A percentile compares a stretch with the other conserved stretches of the same genome.
These are phyloP conservation scores for Hippocampus barbouri DNA, from an alignment of 2,113 vertebrate species.

Conservation along the genomic window DNA sequence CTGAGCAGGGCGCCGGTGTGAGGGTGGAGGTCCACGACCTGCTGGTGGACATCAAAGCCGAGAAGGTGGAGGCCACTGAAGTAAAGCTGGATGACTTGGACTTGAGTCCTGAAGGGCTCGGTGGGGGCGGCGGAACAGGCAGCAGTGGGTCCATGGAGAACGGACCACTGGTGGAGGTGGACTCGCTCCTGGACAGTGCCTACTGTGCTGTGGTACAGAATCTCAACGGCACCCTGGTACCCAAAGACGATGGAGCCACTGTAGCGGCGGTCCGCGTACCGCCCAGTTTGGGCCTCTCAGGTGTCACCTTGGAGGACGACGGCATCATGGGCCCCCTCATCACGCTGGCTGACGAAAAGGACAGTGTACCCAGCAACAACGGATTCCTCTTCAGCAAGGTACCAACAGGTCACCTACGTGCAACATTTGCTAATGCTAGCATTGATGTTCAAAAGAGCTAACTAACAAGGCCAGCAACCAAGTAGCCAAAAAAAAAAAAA, in stretches of 20 bases:
- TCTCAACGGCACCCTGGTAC: conserved; percentile 82
- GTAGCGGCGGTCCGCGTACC: conserved; percentile 48
- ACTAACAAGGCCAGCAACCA: background rate
- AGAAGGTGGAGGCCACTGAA: conserved; percentile 98
- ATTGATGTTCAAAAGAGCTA: background rate
- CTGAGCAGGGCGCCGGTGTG: conserved; percentile 75
- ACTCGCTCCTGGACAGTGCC: conserved; percentile 89
- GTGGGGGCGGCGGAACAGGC: conserved; percentile 78
- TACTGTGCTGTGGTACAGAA: conserved; percentile 98
- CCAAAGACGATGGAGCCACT: conserved; percentile 75
- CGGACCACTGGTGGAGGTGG: conserved; percentile 90
- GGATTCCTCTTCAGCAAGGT: conserved; percentile 96
- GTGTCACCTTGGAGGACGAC: conserved; percentile 70
- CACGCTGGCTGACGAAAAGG: conserved; percentile 95
- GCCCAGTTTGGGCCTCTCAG: conserved; percentile 50
- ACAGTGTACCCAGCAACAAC: conserved; percentile 85
- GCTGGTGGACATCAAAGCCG: conserved; percentile 92
- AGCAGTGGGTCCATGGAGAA: conserved; percentile 77
- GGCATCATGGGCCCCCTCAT: conserved; percentile 93
- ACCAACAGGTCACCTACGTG: conserved; percentile 14
- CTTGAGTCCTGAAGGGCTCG: conserved; percentile 89
- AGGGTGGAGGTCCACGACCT: conserved; percentile 96
- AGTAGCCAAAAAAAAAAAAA: no score
- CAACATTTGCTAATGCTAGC: background rate
- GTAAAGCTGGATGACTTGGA: conserved; percentile 98